Percentiles rank a stretch among this genome's conserved stretches.
These are phyloP conservation scores for Hypomesus transpacificus DNA, from an alignment of 2,113 vertebrate species.

Conservation along the genomic window DNA sequence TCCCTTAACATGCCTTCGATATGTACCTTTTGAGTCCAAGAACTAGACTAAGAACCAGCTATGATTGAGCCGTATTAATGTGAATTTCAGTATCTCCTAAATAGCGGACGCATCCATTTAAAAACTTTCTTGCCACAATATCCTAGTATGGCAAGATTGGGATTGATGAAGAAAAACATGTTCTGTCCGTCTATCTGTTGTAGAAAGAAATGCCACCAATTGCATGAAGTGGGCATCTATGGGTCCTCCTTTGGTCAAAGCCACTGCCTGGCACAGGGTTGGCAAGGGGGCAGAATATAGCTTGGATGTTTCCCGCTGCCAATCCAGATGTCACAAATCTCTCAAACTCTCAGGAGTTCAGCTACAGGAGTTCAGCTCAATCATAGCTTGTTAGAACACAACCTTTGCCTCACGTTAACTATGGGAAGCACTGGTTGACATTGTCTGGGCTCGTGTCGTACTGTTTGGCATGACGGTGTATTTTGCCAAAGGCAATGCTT, in stretches of 20 bases:
- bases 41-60: conserved; percentile 41
- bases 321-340: conserved; percentile 52
- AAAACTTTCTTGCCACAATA: conserved; percentile 15
- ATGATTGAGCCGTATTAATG: conserved; percentile 51
- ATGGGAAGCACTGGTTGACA: conserved; percentile 29
- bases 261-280: conserved; percentile 69
- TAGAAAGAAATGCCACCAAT: conserved; percentile 70
- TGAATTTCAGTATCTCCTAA: conserved; percentile 38
- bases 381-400: conserved; percentile 57
- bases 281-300: conserved; percentile 71
- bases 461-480: conserved; percentile 18
- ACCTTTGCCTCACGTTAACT: conserved; percentile 38
- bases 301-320: conserved; percentile 78
- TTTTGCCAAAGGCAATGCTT: conserved; percentile 21
- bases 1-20: conserved; percentile 19
- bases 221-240: conserved; percentile 72
- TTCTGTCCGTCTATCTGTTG: conserved; percentile 45
- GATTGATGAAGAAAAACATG: conserved; percentile 35
- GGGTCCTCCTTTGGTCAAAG: conserved; percentile 66
- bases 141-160: conserved; percentile 32
- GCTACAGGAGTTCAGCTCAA: conserved; percentile 54
- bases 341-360: conserved; percentile 35
- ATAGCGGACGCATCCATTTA: background rate
- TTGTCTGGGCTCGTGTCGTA: conserved; percentile 30
- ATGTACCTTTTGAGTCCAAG: background rate